These are phyloP conservation scores for Pseudochirops cupreus DNA, from an alignment of 2,797 vertebrate genomes.

Conservation along the genomic window DNA sequence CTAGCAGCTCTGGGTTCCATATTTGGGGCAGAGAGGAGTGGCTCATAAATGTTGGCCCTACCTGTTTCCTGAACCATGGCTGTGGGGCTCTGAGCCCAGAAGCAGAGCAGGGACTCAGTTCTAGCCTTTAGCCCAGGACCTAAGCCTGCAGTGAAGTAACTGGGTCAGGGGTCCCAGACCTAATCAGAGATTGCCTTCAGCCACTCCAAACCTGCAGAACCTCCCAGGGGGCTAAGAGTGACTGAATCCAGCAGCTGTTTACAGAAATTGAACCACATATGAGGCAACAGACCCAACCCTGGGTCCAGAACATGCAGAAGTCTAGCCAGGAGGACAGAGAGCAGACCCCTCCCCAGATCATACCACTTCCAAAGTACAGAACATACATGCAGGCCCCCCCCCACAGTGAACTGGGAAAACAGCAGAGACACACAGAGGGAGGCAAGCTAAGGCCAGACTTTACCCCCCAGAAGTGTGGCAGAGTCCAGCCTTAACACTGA, in stretches of 20 bases:
- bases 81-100: background rate
- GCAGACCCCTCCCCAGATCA: background rate
- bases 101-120: background rate
- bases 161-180: background rate
- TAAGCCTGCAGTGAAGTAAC: background rate
- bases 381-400: background rate
- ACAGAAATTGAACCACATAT: background rate
- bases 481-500: too few relatives aligned
- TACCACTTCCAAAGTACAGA: background rate
- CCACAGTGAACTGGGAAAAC: background rate
- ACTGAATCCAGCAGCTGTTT: background rate
- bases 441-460: too few relatives aligned
- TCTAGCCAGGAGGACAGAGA: background rate
- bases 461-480: too few relatives aligned
- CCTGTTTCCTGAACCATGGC: background rate
- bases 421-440: background rate
- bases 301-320: background rate
- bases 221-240: background rate
- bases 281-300: background rate
- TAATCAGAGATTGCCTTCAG: background rate
- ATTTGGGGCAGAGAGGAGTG: background rate
- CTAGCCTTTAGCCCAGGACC: background rate
- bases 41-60: too few relatives aligned
- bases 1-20: background rate
- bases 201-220: background rate